These are phyloP conservation scores for Shargacucullia verbasci DNA, from an alignment of 2,888 invertebrate genomes.

Conservation along the genomic window DNA sequence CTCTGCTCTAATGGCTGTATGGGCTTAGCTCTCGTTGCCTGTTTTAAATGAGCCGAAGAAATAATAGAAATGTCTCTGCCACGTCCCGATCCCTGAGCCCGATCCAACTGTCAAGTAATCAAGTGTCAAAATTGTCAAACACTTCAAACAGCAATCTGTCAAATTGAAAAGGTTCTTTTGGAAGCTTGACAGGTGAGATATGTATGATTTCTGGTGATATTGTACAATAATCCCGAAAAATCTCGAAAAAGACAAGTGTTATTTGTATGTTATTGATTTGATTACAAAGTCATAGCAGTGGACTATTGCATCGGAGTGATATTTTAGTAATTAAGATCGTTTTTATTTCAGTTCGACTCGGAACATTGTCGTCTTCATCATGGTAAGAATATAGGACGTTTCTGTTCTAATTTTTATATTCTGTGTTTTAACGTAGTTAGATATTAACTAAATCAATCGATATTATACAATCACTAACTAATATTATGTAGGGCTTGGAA, in stretches of 20 bases:
- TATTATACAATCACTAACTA: too few relatives aligned
- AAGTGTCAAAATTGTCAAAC: slow-evolving; percentile 3
- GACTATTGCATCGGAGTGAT: slow-evolving; percentile 14
- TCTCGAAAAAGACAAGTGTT: slow-evolving; percentile 48
- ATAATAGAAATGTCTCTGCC: too few relatives aligned
- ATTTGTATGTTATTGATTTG: slow-evolving; percentile 9
- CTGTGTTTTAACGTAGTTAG: too few relatives aligned
- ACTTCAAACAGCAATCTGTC: too few relatives aligned
- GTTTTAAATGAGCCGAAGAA: too few relatives aligned
- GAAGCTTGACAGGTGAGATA: slow-evolving; percentile 75
- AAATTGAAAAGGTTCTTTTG: slow-evolving; percentile 60
- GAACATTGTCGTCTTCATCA: slow-evolving; percentile 63
- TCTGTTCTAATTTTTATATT: too few relatives aligned
- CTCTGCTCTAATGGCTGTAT: too few relatives aligned
- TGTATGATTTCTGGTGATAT: slow-evolving; percentile 16
- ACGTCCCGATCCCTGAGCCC: too few relatives aligned
- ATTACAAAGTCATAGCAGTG: slow-evolving; percentile 1
- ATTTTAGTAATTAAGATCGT: slow-evolving; percentile 52
- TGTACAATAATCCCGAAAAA: slow-evolving; percentile 53
- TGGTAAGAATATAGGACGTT: slow-evolving; percentile 64
- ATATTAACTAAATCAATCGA: too few relatives aligned
- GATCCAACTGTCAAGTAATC: slow-evolving; percentile 34
- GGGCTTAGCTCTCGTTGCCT: too few relatives aligned
- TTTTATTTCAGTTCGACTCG: slow-evolving; percentile 66
- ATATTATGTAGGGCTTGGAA: too few relatives aligned